phyloP scores from a whole-genome alignment of 2,888 invertebrate genomes.

The Drosophila dives region DNA sequence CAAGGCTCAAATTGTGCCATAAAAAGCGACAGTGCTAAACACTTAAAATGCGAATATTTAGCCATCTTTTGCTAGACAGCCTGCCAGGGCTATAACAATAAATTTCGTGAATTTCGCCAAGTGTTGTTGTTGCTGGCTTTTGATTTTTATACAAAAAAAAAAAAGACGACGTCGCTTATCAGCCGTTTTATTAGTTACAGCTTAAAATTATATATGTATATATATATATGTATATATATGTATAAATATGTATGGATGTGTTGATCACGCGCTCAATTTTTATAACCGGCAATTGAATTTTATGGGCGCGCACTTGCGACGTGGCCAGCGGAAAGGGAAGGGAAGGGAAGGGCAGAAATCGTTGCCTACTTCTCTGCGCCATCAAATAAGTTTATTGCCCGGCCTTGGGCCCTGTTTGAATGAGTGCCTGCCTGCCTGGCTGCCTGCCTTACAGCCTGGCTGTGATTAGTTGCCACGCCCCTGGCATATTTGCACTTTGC shows the following conservation, averaged over 20 bases:
- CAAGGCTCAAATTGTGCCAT: constrained; percentile 62
- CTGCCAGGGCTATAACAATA: constrained; percentile 55
- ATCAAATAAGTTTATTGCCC: constrained; percentile 53
- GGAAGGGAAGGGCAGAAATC: constrained; percentile 19
- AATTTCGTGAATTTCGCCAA: constrained; percentile 38
- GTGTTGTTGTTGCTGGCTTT: constrained; percentile 28
- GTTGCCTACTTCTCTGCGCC: constrained; percentile 68
- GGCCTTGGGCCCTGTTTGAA: constrained; percentile 29
- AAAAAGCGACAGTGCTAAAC: constrained; percentile 61
- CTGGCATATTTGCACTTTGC: constrained; percentile 58
- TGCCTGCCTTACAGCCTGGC: constrained; percentile 5
- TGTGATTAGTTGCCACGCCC: constrained; percentile 65
- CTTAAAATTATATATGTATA: constrained; percentile 68
- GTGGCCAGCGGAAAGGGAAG: background rate
- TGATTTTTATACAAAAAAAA: constrained; percentile 66
- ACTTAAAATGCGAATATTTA: constrained; percentile 69
- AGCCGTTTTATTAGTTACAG: constrained; percentile 71
- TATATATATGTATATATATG: background rate
- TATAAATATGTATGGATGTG: background rate
- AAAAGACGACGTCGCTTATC: constrained; percentile 66
- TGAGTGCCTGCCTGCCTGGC: constrained; percentile 8
- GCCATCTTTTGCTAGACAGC: constrained; percentile 3
- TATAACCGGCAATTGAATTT: constrained; percentile 74
- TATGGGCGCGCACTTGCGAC: constrained; percentile 46
- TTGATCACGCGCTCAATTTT: constrained; percentile 68